Evolutionary conservation across 1,140 invertebrate genomes (phyloP).

Genomic region (Plectus sambesii): DNA sequence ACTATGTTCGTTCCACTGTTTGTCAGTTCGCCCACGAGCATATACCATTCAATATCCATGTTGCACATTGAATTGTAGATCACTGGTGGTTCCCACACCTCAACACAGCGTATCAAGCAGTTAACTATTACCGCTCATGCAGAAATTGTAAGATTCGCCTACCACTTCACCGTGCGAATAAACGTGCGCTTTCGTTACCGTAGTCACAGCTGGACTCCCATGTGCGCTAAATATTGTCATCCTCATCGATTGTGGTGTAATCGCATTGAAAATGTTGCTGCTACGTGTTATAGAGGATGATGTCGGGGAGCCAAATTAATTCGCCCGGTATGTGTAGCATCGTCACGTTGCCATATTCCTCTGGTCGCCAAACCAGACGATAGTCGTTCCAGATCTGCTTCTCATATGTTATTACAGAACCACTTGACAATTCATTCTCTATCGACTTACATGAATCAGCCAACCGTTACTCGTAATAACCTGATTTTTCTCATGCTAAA

Average conservation of each 20-base stretch:
- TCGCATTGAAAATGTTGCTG: constrained; percentile 7
- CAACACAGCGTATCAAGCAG: no score
- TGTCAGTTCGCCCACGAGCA: no score
- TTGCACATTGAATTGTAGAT: constrained; percentile 39
- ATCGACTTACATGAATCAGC: constrained; percentile 70
- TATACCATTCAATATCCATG: constrained; percentile 40
- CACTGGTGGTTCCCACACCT: constrained; percentile 40
- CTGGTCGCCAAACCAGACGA: constrained; percentile 62
- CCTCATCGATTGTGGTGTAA: constrained; percentile 9
- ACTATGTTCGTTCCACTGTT: no score
- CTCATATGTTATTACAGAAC: no score
- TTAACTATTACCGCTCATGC: no score
- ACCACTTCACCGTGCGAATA: no score
- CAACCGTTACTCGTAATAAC: constrained; percentile 86
- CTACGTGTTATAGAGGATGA: constrained; percentile 89
- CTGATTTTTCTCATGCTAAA: constrained; percentile 82
- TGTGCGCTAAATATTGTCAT: constrained; percentile 30
- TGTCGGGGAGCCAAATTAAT: constrained; percentile 77
- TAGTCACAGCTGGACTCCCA: constrained; percentile 36
- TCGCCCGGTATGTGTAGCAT: constrained; percentile 43
- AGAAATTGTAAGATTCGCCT: no score
- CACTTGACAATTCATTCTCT: not conserved
- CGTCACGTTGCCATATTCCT: constrained; percentile 63
- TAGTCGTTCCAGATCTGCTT: constrained; percentile 90
- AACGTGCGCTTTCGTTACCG: no score